Conservation (phyloP, 2,888 invertebrate genomes). For the Caprella mutica region DNA sequence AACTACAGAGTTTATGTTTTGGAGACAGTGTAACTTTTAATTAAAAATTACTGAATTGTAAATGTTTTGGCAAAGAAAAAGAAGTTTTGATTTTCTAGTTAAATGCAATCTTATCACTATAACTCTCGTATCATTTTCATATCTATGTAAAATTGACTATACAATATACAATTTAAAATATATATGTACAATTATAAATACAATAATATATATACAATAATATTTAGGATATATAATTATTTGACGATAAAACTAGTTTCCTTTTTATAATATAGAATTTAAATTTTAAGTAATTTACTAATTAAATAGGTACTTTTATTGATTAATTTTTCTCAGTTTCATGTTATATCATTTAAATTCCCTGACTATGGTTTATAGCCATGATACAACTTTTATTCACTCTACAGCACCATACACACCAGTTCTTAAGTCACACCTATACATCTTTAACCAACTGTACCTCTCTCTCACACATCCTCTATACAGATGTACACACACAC, state of each 20-base stretch:
- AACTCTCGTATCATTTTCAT: neutral
- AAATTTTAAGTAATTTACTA: neutral
- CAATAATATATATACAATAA: neutral
- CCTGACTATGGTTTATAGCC: no score
- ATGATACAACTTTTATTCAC: no score
- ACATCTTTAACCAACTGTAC: no score
- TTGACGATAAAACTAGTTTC: neutral
- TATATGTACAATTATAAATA: constrained; percentile 3
- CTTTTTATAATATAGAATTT: neutral
- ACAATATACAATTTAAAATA: neutral
- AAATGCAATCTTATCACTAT: neutral
- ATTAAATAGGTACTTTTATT: neutral
- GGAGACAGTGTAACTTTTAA: neutral
- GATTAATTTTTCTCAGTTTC: neutral
- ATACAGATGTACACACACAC: no score
- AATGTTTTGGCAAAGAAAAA: neutral
- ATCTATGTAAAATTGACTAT: neutral
- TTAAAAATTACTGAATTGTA: neutral
- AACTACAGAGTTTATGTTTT: no score
- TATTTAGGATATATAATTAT: neutral
- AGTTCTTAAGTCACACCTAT: no score
- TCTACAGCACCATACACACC: no score
- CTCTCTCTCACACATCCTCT: no score
- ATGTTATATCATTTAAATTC: neutral
- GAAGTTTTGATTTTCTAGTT: neutral